phyloP scores from a whole-genome alignment of 2,797 vertebrate genomes.

The Gallinago solitaria region DNA sequence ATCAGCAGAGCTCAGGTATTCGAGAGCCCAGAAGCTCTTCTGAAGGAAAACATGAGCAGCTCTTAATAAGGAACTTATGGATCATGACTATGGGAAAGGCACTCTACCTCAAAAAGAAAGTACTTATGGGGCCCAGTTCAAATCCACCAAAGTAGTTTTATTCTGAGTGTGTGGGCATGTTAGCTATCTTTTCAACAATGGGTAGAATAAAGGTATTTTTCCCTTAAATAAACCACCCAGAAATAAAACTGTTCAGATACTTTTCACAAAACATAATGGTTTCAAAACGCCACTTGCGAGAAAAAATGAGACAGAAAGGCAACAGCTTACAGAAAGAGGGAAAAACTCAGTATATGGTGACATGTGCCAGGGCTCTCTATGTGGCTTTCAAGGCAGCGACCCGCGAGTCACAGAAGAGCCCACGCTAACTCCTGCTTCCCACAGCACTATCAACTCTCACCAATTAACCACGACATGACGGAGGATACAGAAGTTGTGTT shows the following conservation, averaged over 20 bases:
- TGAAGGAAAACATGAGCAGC: background rate
- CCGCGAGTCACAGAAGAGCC: background rate
- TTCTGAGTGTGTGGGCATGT: background rate
- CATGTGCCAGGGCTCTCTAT: fast-evolving
- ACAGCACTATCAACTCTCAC: fast-evolving
- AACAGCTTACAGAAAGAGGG: background rate
- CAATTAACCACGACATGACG: fast-evolving
- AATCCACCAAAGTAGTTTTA: background rate
- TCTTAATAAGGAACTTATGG: background rate
- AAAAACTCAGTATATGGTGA: background rate
- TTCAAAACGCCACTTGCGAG: background rate
- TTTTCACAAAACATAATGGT: background rate
- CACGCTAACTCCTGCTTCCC: fast-evolving
- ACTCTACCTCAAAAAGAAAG: background rate
- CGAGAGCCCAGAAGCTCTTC: background rate
- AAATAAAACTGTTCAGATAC: background rate
- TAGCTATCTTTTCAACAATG: background rate
- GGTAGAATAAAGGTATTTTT: background rate
- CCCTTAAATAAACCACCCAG: background rate
- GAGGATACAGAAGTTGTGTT: background rate
- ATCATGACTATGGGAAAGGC: background rate
- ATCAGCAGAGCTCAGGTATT: background rate
- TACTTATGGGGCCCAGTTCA: background rate
- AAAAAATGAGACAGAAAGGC: background rate
- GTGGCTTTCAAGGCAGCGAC: background rate